Conservation (phyloP, 2,797 vertebrate genomes). For the Heliangelus exortis region DNA sequence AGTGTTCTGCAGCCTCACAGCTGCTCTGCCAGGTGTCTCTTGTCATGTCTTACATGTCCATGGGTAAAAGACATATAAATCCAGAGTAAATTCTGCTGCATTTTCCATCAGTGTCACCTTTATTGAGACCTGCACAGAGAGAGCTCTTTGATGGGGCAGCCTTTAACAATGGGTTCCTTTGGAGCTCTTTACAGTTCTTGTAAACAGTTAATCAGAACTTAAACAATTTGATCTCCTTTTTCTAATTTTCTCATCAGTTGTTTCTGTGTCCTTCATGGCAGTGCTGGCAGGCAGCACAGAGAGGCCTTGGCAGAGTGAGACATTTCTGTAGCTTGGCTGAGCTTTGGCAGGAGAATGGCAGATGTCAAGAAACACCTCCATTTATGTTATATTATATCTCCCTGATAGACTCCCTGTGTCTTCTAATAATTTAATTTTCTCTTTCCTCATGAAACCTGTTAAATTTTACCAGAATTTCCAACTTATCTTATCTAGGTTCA, state of each 20-base stretch:
- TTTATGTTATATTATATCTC: background rate
- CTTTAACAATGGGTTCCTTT: background rate
- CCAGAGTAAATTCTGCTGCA: background rate
- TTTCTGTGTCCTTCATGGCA: background rate
- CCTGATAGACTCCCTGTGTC: background rate
- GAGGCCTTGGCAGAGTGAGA: background rate
- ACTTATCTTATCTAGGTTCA: background rate
- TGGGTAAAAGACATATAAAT: rapidly evolving
- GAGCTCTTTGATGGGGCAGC: background rate
- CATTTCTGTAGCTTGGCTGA: background rate
- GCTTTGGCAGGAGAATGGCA: background rate
- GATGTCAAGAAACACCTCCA: background rate
- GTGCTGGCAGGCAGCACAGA: background rate
- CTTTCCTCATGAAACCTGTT: background rate
- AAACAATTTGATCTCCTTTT: background rate
- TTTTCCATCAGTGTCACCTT: background rate
- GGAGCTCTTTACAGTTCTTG: background rate
- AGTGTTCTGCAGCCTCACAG: background rate
- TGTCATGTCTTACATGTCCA: background rate
- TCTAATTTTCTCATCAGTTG: background rate
- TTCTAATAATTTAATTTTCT: slow-evolving; percentile 14
- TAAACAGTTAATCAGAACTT: background rate
- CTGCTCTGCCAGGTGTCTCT: background rate
- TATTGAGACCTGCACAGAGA: background rate
- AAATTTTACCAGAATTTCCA: background rate